Evolutionary conservation across 1,140 invertebrate species (phyloP).

Genomic region (Euborellia annulipes): DNA sequence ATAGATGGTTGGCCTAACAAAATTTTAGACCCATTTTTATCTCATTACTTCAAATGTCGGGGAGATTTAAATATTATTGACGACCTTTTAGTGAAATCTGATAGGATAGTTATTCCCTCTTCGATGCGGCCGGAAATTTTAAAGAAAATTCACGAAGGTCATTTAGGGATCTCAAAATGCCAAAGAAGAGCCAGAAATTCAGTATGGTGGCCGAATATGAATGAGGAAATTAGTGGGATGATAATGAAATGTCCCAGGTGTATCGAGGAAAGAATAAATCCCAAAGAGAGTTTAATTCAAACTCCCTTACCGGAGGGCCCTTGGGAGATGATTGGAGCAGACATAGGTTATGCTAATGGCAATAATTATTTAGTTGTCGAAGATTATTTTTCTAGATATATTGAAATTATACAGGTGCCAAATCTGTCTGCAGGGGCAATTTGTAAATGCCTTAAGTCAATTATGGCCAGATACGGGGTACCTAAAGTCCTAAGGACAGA

Average conservation of each 20-base stretch:
- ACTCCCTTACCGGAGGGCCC: neutral
- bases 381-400: constrained; percentile 2
- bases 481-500: neutral
- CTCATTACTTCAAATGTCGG: neutral
- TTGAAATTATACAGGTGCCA: neutral
- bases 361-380: constrained; percentile 2
- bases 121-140: neutral
- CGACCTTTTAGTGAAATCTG: neutral
- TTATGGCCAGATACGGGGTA: neutral
- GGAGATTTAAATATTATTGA: no score
- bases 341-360: neutral
- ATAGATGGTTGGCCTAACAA: no score
- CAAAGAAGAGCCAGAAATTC: neutral
- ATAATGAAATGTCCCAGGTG: neutral
- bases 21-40: no score
- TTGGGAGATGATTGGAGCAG: neutral
- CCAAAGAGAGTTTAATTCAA: neutral
- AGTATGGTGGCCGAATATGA: constrained; percentile 3
- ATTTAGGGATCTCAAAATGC: neutral
- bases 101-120: neutral
- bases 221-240: neutral
- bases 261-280: neutral
- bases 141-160: constrained; percentile 2
- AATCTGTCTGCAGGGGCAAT: neutral
- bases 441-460: neutral